Percentiles rank a stretch among this genome's conserved stretches.
Evolutionary conservation across 2,797 vertebrate species (phyloP).

Genomic region (Epinephelus malabaricus): DNA sequence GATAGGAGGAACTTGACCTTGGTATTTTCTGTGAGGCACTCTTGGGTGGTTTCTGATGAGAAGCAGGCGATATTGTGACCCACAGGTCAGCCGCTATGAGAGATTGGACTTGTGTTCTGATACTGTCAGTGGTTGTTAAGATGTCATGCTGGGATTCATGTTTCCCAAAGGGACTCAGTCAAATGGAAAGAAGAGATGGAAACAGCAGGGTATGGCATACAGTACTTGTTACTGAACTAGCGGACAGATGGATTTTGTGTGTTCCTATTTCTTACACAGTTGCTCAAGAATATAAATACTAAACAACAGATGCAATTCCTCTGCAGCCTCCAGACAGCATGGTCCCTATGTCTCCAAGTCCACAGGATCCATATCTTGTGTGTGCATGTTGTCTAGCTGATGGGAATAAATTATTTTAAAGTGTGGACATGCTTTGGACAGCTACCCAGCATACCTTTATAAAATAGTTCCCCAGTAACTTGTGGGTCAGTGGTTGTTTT

Average conservation of each 20-base stretch:
- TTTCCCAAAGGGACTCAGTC: conserved; percentile 46
- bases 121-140: conserved; percentile 53
- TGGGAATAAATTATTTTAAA: neutral
- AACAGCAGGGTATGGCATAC: conserved; percentile 34
- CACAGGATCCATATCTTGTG: neutral
- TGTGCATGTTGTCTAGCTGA: neutral
- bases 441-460: neutral
- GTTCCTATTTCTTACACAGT: neutral
- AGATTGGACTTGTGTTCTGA: conserved; percentile 66
- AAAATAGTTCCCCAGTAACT: neutral
- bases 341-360: neutral
- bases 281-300: neutral
- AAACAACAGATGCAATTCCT: neutral
- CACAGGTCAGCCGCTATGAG: conserved; percentile 49
- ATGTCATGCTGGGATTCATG: conserved; percentile 53
- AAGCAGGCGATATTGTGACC: conserved; percentile 52
- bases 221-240: conserved; percentile 23
- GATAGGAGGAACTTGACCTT: conserved; percentile 54
- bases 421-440: neutral
- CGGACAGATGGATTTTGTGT: conserved; percentile 9
- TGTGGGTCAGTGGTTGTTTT: conserved; percentile 9
- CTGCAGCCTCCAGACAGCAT: neutral
- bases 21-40: conserved; percentile 38
- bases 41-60: conserved; percentile 64
- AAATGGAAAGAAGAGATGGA: conserved; percentile 47